These are phyloP conservation scores for Tipula helvola DNA, from an alignment of 2,888 invertebrate species.

Conservation along the genomic window DNA sequence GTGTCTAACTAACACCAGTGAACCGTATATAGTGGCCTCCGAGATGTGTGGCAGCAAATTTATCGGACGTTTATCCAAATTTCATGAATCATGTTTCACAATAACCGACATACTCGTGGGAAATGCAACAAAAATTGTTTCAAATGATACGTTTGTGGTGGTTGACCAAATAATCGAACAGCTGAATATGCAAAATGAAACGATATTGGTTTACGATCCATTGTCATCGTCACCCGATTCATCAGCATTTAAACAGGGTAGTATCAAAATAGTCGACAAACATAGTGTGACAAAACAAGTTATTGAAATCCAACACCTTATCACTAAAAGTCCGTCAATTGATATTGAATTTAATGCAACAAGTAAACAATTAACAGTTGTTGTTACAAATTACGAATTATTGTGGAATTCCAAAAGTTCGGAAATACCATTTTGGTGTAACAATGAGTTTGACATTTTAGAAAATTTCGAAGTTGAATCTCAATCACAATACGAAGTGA, in stretches of 20 bases:
- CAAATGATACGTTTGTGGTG: neutral
- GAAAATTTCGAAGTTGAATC: neutral
- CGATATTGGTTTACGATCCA: neutral
- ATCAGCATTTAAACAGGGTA: neutral
- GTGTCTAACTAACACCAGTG: neutral
- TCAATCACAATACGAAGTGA: neutral
- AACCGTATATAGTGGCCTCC: neutral
- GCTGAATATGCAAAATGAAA: neutral
- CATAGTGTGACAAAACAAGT: neutral
- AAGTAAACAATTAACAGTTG: too few species aligned
- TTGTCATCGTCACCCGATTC: neutral
- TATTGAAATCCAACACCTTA: neutral
- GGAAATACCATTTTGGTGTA: too few species aligned
- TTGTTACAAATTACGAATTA: too few species aligned
- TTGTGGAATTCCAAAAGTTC: too few species aligned
- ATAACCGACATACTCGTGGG: neutral
- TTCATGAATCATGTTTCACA: neutral
- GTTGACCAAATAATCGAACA: neutral
- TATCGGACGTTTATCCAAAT: too few species aligned
- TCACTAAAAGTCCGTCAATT: neutral
- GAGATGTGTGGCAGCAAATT: neutral
- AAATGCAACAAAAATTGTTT: neutral
- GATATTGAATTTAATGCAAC: neutral
- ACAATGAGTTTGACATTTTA: neutral
- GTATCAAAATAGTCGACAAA: too few species aligned